A percentile compares a stretch with the other conserved stretches of the same genome.
These are phyloP conservation scores for Telmatochromis sp. DNA, from an alignment of 2,113 vertebrate genomes.

Conservation along the genomic window DNA sequence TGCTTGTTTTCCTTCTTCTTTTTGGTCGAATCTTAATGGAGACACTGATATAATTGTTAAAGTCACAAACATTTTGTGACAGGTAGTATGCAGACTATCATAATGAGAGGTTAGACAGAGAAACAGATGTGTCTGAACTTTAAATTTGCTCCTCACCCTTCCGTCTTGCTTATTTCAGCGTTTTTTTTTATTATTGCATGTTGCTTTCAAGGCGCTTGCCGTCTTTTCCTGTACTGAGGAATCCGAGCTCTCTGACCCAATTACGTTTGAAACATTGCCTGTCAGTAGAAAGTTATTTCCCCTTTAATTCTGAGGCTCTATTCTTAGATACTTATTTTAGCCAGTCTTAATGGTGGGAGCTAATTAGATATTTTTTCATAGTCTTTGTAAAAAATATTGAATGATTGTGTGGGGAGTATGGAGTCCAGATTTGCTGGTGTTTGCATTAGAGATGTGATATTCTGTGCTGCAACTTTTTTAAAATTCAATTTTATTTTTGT, in stretches of 20 bases:
- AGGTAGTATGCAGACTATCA: background rate
- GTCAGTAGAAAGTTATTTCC: background rate
- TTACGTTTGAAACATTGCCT: constrained; percentile 18
- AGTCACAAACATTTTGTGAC: background rate
- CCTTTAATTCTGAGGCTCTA: background rate
- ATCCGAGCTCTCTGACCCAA: constrained; percentile 17
- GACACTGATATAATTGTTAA: background rate
- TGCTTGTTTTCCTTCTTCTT: background rate
- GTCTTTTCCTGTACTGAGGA: background rate
- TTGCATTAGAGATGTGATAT: background rate
- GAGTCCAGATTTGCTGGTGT: background rate
- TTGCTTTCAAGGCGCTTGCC: background rate
- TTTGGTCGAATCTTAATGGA: background rate
- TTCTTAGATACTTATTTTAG: background rate
- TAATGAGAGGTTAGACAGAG: background rate
- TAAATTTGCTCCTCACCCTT: background rate
- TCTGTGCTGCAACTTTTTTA: background rate
- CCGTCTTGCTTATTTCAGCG: background rate
- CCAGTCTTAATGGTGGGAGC: background rate
- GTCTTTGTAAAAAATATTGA: background rate
- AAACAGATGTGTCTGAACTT: constrained; percentile 15
- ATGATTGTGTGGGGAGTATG: background rate
- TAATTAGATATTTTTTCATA: background rate
- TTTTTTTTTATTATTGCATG: background rate
- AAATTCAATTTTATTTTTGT: background rate